Evolutionary conservation across 2,113 vertebrate species (phyloP).

Genomic region (Garra rufa): DNA sequence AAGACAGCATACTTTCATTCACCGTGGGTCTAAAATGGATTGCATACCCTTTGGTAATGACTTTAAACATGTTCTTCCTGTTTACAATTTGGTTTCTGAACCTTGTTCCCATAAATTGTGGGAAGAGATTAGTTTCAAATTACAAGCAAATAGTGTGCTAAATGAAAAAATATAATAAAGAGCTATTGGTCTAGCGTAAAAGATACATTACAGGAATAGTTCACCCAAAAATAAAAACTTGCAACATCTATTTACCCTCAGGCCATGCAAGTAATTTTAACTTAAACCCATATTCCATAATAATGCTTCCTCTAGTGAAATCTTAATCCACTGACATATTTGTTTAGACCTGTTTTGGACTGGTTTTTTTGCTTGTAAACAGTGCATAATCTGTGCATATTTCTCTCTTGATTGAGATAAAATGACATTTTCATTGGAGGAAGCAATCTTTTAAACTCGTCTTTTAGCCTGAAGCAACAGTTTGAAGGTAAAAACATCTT

Average conservation of each 20-base stretch:
- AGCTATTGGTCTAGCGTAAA: background rate
- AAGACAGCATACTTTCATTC: slow-evolving; percentile 27
- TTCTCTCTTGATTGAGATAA: background rate
- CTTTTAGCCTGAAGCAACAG: background rate
- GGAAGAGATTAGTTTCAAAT: background rate
- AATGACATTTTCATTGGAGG: background rate
- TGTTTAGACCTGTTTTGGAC: background rate
- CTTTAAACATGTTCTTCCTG: background rate
- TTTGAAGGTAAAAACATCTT: background rate
- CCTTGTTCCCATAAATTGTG: slow-evolving; percentile 1
- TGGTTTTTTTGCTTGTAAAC: background rate
- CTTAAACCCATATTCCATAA: background rate
- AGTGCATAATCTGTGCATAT: background rate
- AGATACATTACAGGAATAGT: background rate
- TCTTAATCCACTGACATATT: background rate
- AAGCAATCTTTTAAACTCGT: background rate
- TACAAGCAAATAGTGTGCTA: background rate
- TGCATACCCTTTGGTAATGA: background rate
- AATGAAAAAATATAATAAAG: background rate
- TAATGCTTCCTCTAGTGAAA: background rate
- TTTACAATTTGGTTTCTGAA: slow-evolving; percentile 12
- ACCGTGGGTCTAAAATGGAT: background rate
- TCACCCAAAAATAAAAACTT: background rate
- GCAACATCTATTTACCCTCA: background rate
- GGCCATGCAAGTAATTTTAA: background rate